These are phyloP conservation scores for Mus spicilegus DNA, from an alignment of 2,113 vertebrate species.

Conservation along the genomic window DNA sequence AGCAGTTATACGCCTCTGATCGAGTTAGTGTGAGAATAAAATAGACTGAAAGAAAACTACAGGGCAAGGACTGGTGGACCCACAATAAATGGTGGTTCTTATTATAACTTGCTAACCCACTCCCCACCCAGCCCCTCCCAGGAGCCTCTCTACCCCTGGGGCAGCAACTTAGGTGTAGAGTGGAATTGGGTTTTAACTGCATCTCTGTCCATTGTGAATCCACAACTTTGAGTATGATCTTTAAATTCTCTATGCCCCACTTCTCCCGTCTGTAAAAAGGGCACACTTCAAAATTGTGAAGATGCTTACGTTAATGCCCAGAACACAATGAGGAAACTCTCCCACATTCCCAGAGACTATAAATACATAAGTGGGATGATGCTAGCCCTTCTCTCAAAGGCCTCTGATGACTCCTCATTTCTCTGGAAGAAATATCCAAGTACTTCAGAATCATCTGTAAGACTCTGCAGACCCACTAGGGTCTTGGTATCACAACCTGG, in stretches of 20 bases:
- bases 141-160: neutral
- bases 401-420: neutral
- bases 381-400: neutral
- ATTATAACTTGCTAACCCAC: neutral
- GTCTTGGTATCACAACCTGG: neutral
- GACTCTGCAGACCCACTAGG: neutral
- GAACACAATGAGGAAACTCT: neutral
- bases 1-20: neutral
- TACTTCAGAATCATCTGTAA: neutral
- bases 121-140: neutral
- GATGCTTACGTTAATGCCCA: neutral
- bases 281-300: neutral
- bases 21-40: conserved; percentile 14
- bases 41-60: neutral
- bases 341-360: neutral
- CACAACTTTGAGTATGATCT: neutral
- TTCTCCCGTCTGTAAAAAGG: neutral
- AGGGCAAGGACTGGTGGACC: neutral
- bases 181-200: neutral
- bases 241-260: neutral
- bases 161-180: neutral
- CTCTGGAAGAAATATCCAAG: neutral
- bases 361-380: neutral
- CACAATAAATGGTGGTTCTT: neutral
- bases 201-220: neutral